phyloP scores from a whole-genome alignment of 2,888 invertebrate genomes.

The Campoletis raptor region DNA sequence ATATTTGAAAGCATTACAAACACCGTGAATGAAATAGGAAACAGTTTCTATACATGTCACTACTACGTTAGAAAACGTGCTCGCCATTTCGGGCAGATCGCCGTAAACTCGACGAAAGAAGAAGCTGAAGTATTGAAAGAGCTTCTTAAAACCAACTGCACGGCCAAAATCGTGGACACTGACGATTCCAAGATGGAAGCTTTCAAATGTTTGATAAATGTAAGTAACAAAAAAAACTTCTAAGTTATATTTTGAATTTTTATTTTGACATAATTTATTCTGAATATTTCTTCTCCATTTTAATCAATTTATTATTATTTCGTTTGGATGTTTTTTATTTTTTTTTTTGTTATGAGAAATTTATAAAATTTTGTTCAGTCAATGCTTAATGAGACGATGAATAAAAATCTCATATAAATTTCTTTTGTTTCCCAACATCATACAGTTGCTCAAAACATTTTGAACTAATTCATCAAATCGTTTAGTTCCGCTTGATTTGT shows the following conservation, averaged over 20 bases:
- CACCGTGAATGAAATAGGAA: too few relatives aligned
- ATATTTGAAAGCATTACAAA: too few relatives aligned
- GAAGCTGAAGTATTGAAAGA: neutral
- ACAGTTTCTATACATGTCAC: too few relatives aligned
- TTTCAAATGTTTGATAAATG: neutral
- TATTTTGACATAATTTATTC: neutral
- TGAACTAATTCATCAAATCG: neutral
- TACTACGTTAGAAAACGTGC: too few relatives aligned
- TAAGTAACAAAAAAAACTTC: neutral
- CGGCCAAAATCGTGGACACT: neutral
- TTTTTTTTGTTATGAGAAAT: neutral
- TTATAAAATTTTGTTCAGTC: neutral
- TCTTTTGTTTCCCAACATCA: too few relatives aligned
- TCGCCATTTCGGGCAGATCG: too few relatives aligned
- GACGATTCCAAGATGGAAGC: neutral
- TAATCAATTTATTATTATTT: neutral
- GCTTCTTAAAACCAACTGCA: neutral
- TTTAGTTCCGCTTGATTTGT: too few relatives aligned
- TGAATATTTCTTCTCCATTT: neutral
- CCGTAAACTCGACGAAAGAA: neutral
- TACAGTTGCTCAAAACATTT: neutral
- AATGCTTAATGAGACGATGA: neutral
- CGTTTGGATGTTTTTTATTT: too few relatives aligned
- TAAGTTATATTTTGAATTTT: neutral
- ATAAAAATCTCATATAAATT: neutral